phyloP scores from a whole-genome alignment of 2,888 invertebrate genomes.

The Cosmia pyralina region DNA sequence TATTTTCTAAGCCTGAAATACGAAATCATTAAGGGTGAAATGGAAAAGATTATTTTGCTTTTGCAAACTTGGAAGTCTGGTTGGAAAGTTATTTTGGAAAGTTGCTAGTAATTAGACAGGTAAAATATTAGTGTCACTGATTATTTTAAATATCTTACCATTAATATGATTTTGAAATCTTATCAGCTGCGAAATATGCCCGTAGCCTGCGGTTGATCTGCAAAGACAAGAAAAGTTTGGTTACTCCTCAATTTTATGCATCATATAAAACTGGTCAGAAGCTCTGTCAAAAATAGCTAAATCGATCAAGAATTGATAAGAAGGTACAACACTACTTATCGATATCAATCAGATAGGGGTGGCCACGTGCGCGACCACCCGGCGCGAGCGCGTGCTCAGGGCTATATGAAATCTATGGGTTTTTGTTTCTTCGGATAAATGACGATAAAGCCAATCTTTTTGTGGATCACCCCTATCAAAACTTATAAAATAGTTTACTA shows the following conservation, averaged over 20 bases:
- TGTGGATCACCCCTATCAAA: conserved; percentile 63
- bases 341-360: conserved; percentile 86
- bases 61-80: conserved; percentile 26
- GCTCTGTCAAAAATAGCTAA: neutral
- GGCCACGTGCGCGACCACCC: conserved; percentile 87
- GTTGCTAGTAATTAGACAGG: conserved; percentile 68
- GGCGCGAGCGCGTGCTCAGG: conserved; percentile 80
- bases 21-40: conserved; percentile 11
- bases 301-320: conserved; percentile 63
- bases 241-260: neutral
- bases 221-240: conserved; percentile 65
- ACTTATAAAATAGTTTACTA: conserved; percentile 21
- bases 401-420: conserved; percentile 64
- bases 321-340: conserved; percentile 75
- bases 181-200: conserved; percentile 85
- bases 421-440: conserved; percentile 70
- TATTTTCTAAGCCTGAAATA: conserved; percentile 39
- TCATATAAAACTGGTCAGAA: conserved; percentile 29
- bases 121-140: conserved; percentile 14
- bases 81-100: conserved; percentile 63
- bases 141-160: conserved; percentile 77
- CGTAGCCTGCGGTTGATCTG: conserved; percentile 86
- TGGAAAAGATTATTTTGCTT: conserved; percentile 17
- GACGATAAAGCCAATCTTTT: conserved; percentile 60
- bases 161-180: conserved; percentile 87